These are phyloP conservation scores for Drosophila sechellia DNA, from an alignment of 1,140 invertebrate species.

Conservation along the genomic window DNA sequence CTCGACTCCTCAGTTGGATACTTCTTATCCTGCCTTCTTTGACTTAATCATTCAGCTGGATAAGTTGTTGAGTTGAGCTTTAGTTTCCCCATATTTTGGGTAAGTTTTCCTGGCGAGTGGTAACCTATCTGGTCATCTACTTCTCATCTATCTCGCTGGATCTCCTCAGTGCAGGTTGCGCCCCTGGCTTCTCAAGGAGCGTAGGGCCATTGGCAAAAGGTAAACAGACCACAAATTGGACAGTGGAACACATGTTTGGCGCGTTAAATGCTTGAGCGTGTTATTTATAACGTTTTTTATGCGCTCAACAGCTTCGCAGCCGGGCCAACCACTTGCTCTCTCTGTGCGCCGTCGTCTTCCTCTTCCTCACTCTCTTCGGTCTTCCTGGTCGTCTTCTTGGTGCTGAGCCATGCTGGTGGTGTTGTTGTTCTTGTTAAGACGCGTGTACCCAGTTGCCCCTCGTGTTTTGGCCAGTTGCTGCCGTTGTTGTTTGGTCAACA, in stretches of 20 bases:
- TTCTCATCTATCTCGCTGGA: not conserved
- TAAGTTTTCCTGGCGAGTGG: constrained; percentile 21
- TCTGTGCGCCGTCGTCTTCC: not conserved
- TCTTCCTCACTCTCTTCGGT: not conserved
- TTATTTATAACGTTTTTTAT: constrained; percentile 81
- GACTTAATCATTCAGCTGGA: constrained; percentile 18
- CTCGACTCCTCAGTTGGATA: no score
- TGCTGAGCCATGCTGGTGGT: constrained; percentile 10
- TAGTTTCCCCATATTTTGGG: constrained; percentile 2
- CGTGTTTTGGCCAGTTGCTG: constrained; percentile 44
- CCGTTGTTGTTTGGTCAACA: constrained; percentile 73
- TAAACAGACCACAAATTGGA: constrained; percentile 82
- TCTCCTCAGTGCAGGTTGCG: not conserved
- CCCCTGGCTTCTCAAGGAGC: constrained; percentile 38
- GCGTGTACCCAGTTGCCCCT: constrained; percentile 66
- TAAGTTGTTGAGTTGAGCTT: constrained; percentile 32
- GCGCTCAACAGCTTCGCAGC: constrained; percentile 60
- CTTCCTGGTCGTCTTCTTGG: constrained; percentile 14
- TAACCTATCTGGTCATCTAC: constrained; percentile 19
- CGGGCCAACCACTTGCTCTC: constrained; percentile 18
- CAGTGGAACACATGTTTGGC: constrained; percentile 82
- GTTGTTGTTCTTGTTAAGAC: constrained; percentile 69
- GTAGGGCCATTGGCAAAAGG: constrained; percentile 66
- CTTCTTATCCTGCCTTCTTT: no score
- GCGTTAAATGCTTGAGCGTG: constrained; percentile 82